Conservation (phyloP, 2,113 vertebrate genomes). For the Poecile atricapillus region DNA sequence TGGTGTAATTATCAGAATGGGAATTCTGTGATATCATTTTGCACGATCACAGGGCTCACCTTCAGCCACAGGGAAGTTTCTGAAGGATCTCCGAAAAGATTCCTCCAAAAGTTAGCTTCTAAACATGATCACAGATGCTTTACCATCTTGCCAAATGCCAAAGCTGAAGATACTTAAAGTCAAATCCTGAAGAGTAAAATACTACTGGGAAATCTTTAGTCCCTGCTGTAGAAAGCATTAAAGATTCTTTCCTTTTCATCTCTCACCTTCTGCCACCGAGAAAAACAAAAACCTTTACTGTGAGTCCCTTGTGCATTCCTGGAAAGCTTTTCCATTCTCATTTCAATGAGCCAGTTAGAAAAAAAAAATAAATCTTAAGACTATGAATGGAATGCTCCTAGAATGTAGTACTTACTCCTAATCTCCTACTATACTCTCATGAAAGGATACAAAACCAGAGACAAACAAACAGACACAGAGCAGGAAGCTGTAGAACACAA, state of each 20-base stretch:
- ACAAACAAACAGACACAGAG: neutral
- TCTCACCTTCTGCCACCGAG: neutral
- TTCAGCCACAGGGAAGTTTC: neutral
- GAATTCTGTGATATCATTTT: neutral
- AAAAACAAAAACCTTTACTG: neutral
- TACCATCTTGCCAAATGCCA: neutral
- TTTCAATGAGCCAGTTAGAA: neutral
- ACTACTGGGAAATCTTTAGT: neutral
- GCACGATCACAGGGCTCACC: accelerated
- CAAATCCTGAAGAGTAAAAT: neutral
- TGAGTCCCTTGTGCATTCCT: neutral
- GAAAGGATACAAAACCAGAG: neutral
- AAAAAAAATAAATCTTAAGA: neutral
- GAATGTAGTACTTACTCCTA: neutral
- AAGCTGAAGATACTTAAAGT: neutral
- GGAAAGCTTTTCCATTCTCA: conserved; percentile 30
- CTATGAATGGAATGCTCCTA: neutral
- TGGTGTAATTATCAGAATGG: neutral
- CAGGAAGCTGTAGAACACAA: neutral
- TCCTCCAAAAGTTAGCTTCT: neutral
- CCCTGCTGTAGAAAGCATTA: neutral
- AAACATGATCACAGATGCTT: neutral
- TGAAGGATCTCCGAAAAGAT: neutral
- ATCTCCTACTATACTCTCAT: neutral
- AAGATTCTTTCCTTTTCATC: neutral